Conservation (phyloP, 2,113 vertebrate genomes). For the Gavia stellata region DNA sequence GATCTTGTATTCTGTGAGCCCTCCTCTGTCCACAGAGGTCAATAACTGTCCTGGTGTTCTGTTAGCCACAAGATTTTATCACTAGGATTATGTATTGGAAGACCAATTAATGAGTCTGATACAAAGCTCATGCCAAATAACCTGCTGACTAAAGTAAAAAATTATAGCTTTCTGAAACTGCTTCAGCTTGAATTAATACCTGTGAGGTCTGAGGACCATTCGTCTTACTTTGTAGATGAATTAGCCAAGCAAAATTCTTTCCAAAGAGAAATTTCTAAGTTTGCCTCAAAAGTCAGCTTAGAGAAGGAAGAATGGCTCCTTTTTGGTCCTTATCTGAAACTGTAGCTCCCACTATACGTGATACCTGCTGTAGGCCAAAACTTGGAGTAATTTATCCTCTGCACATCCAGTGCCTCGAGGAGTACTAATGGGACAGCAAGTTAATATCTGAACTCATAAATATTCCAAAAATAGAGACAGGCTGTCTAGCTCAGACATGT, state of each 20-base stretch:
- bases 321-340: background rate
- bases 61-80: background rate
- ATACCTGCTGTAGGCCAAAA: background rate
- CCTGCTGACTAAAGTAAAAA: background rate
- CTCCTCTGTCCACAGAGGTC: background rate
- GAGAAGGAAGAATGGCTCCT: background rate
- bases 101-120: background rate
- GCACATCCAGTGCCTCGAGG: background rate
- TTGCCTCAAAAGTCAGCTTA: background rate
- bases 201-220: background rate
- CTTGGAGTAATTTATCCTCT: background rate
- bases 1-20: background rate
- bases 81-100: background rate
- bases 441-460: background rate
- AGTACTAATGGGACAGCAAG: background rate
- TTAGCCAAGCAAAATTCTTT: background rate
- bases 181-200: background rate
- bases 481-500: background rate
- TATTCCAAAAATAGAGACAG: background rate
- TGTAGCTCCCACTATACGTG: background rate
- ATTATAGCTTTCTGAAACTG: background rate
- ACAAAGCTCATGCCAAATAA: background rate
- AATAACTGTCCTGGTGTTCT: background rate
- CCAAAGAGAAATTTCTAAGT: background rate
- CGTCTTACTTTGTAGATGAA: background rate